A percentile compares a stretch with the other conserved stretches of the same genome.
phyloP scores from a whole-genome alignment of 2,888 invertebrate species.

The Ochlodes sylvanus region DNA sequence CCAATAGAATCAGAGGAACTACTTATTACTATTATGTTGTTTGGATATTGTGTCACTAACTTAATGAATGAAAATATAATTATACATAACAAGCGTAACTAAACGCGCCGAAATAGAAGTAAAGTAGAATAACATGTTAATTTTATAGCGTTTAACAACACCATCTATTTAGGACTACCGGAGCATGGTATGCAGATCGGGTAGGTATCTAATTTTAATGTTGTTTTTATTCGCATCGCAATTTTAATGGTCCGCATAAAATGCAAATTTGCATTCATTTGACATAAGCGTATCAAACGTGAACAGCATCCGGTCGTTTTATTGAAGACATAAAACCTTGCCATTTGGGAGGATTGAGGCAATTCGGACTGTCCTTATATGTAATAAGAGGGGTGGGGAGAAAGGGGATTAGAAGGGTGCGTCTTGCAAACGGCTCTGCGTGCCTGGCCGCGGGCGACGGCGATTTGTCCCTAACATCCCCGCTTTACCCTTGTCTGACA shows the following conservation, averaged over 20 bases:
- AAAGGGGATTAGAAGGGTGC: constrained; percentile 77
- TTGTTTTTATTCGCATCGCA: constrained; percentile 26
- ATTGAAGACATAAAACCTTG: constrained; percentile 79
- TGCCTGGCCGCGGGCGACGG: constrained; percentile 75
- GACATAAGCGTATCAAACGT: constrained; percentile 35
- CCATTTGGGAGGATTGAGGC: constrained; percentile 60
- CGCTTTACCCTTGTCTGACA: constrained; percentile 58
- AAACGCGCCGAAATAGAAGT: neutral
- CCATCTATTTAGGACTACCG: constrained; percentile 11
- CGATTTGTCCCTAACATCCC: constrained; percentile 78
- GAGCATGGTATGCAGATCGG: constrained; percentile 20
- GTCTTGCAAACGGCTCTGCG: constrained; percentile 81
- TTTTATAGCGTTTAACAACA: constrained; percentile 11
- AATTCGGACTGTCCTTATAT: constrained; percentile 77
- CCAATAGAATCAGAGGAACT: no score
- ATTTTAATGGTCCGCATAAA: constrained; percentile 26
- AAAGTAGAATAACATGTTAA: neutral
- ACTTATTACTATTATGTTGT: neutral
- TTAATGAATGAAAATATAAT: no score
- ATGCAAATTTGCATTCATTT: constrained; percentile 39
- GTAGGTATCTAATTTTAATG: neutral
- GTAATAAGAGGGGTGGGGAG: constrained; percentile 69
- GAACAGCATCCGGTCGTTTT: constrained; percentile 56
- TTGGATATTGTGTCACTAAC: no score
- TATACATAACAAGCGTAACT: neutral